Percentiles rank a stretch among this genome's conserved stretches.
Evolutionary conservation across 1,140 invertebrate genomes (phyloP).

Genomic region (Triops cancriformis): DNA sequence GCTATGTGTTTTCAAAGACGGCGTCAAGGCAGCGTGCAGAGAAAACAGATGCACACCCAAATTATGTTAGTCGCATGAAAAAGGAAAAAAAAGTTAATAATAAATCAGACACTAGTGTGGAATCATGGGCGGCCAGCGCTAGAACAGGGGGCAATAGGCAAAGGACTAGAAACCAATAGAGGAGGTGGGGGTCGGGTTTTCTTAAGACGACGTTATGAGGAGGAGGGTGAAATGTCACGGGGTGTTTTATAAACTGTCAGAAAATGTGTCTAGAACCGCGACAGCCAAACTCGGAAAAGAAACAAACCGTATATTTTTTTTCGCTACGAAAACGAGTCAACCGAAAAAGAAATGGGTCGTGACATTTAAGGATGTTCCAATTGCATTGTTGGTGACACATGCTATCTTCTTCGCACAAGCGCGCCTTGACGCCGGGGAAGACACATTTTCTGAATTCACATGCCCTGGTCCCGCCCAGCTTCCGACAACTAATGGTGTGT

Average conservation of each 20-base stretch:
- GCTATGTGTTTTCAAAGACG: constrained; percentile 28
- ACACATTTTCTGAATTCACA: constrained; percentile 70
- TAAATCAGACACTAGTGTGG: background rate
- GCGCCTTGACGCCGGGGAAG: constrained; percentile 52
- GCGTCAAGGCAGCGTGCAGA: constrained; percentile 25
- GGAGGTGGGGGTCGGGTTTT: background rate
- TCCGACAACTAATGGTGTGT: constrained; percentile 16
- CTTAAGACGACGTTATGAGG: background rate
- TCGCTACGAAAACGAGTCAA: background rate
- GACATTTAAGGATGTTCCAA: background rate
- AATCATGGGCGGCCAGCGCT: constrained; percentile 3
- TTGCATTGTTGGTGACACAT: constrained; percentile 17
- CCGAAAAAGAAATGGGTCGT: background rate
- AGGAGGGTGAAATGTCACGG: background rate
- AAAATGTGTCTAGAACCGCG: constrained; percentile 29
- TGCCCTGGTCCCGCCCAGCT: constrained; percentile 17
- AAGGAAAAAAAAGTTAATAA: constrained; percentile 5
- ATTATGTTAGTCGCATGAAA: background rate
- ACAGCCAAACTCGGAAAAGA: background rate
- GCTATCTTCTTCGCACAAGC: background rate
- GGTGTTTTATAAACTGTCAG: constrained; percentile 22
- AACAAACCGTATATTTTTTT: background rate
- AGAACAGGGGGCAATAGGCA: background rate
- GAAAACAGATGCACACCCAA: constrained; percentile 20
- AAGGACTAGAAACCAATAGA: background rate